Evolutionary conservation across 2,888 invertebrate genomes (phyloP).

Genomic region (Choristoneura rosaceana): DNA sequence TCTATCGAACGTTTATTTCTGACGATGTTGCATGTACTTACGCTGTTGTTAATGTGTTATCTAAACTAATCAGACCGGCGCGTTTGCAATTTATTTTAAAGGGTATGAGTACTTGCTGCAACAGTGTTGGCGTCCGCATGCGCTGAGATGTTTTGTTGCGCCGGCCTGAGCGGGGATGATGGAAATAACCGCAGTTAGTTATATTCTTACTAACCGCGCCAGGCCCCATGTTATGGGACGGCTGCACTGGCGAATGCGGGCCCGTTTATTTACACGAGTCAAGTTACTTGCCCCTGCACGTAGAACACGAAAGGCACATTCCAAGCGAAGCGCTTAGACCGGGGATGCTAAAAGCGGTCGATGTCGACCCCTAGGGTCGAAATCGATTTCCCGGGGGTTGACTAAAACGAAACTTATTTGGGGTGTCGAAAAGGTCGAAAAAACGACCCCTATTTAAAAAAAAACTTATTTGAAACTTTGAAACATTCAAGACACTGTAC

Average conservation of each 20-base stretch:
- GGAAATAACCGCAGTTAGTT: conserved; percentile 67
- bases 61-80: conserved; percentile 14
- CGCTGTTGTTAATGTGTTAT: conserved; percentile 22
- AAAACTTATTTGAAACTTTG: no score
- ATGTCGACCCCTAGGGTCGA: no score
- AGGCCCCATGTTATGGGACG: conserved; percentile 50
- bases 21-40: not conserved
- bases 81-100: conserved; percentile 13
- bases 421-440: no score
- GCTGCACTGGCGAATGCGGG: not conserved
- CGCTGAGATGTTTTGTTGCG: conserved; percentile 66
- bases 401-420: no score
- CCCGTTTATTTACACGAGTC: not conserved
- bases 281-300: not conserved
- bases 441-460: no score
- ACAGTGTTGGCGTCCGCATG: conserved; percentile 66
- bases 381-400: no score
- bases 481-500: no score
- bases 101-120: conserved; percentile 48
- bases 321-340: no score
- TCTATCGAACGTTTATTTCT: not conserved
- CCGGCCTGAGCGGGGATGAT: conserved; percentile 61
- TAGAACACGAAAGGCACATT: not conserved
- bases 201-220: conserved; percentile 41
- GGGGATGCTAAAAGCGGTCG: no score